Conservation (phyloP, 2,888 invertebrate species). For the Macrosiphum euphorbiae region DNA sequence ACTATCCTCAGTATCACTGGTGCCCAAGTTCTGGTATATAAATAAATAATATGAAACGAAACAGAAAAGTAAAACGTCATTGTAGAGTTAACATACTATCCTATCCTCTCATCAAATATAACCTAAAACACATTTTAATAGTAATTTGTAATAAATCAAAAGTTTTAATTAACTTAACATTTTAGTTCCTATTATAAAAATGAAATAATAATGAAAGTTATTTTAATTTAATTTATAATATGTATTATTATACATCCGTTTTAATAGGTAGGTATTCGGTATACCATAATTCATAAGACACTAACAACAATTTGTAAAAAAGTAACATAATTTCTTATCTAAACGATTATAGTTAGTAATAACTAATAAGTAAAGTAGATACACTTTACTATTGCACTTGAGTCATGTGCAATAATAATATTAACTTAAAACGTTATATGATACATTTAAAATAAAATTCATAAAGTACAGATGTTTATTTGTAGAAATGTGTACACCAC, state of each 20-base stretch:
- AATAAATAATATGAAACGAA: background rate
- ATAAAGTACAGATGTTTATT: background rate
- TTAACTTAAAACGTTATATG: background rate
- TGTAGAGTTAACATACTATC: background rate
- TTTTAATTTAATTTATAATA: conserved; percentile 1
- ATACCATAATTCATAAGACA: background rate
- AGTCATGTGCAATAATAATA: background rate
- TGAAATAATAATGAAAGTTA: background rate
- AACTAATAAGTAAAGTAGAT: background rate
- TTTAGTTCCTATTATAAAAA: background rate
- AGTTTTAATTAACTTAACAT: background rate
- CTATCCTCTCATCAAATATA: background rate
- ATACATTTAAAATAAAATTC: background rate
- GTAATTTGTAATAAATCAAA: background rate
- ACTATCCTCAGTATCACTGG: background rate
- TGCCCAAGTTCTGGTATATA: background rate
- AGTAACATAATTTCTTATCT: conserved; percentile 19
- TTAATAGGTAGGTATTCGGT: background rate
- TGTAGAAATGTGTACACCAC: background rate
- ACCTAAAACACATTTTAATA: background rate
- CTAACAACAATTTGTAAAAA: background rate
- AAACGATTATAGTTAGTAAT: background rate
- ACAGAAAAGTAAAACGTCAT: background rate
- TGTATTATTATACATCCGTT: background rate
- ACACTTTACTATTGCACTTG: background rate